phyloP scores from a whole-genome alignment of 2,113 vertebrate species.

The Phalacrocorax carbo region DNA sequence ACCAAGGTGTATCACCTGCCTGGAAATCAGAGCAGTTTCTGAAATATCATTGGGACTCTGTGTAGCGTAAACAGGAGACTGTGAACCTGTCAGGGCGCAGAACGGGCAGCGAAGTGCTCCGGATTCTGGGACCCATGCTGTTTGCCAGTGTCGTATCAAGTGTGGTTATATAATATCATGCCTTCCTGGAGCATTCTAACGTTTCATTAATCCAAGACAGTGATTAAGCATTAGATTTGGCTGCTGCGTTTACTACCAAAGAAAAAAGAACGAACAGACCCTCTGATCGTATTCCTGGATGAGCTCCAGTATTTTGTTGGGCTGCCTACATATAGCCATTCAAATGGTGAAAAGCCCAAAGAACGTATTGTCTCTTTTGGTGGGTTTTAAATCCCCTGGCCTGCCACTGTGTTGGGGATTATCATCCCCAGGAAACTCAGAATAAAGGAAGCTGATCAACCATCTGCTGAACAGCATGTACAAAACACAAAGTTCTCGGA shows the following conservation, averaged over 20 bases:
- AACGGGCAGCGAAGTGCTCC: fast-evolving
- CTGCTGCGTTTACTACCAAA: not conserved
- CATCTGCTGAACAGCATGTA: conserved; percentile 5
- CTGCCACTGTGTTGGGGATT: not conserved
- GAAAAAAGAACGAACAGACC: not conserved
- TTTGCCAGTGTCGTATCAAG: not conserved
- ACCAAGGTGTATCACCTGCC: not conserved
- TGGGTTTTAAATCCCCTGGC: not conserved
- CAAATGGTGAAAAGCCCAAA: not conserved
- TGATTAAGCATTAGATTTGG: not conserved
- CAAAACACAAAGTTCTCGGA: not conserved
- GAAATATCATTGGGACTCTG: not conserved
- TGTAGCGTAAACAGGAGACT: not conserved
- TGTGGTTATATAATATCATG: not conserved
- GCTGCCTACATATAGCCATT: not conserved
- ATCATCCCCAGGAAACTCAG: not conserved
- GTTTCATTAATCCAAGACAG: not conserved
- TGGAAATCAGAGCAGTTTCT: not conserved
- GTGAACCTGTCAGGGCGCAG: not conserved
- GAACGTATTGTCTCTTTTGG: not conserved
- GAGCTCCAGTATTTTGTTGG: not conserved
- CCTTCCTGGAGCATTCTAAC: not conserved
- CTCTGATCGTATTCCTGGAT: not conserved
- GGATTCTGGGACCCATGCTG: not conserved
- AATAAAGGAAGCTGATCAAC: not conserved